phyloP scores from a whole-genome alignment of 2,113 vertebrate genomes.

The Tetraodon nigroviridis region DNA sequence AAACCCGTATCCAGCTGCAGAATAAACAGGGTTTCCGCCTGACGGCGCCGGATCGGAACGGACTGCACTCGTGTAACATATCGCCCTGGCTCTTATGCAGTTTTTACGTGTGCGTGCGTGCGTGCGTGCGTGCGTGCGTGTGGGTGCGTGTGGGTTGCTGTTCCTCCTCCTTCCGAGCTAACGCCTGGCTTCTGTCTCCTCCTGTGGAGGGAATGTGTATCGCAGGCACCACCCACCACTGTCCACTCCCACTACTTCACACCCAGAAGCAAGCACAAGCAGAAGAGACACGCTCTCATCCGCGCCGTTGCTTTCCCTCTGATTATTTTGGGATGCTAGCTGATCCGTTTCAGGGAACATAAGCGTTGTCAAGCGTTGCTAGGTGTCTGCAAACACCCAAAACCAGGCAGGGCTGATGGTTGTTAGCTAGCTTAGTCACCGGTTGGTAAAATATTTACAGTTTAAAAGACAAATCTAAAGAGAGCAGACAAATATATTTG shows the following conservation, averaged over 20 bases:
- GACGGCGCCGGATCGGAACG: slow-evolving; percentile 34
- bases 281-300: slow-evolving; percentile 20
- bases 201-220: slow-evolving; percentile 64
- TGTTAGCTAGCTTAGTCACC: slow-evolving; percentile 8
- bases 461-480: slow-evolving; percentile 40
- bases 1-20: slow-evolving; percentile 2
- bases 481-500: slow-evolving; percentile 35
- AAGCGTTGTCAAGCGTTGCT: slow-evolving; percentile 37
- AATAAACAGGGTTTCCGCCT: slow-evolving; percentile 16
- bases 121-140: no score
- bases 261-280: slow-evolving; percentile 59
- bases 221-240: slow-evolving; percentile 36
- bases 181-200: slow-evolving; percentile 54
- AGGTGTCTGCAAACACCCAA: slow-evolving; percentile 40
- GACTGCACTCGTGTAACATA: slow-evolving; percentile 67
- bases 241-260: slow-evolving; percentile 11
- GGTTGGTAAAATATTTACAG: not conserved
- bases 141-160: slow-evolving; percentile 17
- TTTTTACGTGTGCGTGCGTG: slow-evolving; percentile 32
- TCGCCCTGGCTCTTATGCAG: slow-evolving; percentile 68
- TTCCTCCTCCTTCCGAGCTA: slow-evolving; percentile 39
- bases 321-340: slow-evolving; percentile 2
- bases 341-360: slow-evolving; percentile 17
- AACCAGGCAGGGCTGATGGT: slow-evolving; percentile 28
- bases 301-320: not conserved